Evolutionary conservation across 2,888 invertebrate species (phyloP), one percentile per base, ranked within the genome.

Genomic region (Rotaria socialis): DNA sequence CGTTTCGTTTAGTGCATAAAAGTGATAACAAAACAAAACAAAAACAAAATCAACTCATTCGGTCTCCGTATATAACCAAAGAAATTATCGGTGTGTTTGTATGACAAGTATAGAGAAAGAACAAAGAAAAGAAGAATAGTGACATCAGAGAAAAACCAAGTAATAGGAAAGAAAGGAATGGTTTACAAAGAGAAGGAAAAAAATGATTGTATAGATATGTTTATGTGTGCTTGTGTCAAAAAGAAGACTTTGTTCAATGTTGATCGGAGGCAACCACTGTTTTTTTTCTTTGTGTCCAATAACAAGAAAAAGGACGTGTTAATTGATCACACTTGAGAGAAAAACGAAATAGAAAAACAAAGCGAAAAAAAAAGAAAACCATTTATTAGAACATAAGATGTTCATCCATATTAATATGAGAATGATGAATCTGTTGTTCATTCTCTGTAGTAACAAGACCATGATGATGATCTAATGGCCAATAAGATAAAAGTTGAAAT

Each of bases 401-500:
- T 47, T 80, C 80, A n/a, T 80, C 80, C 80, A 80, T 80, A 80
- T 80, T 80, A 80, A 80, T 24, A 80, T 80, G 80, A 47, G 43
- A 47, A 47, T 47, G 24, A 43, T 22, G 47, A 47, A 24, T 24
- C 47, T 47, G 43, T 10, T 80, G 47, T 47, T 80, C 80, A 47
- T 43, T 80, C 47, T 80, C 47, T 16, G 24, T 7, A 47, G 47
- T 47, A 43, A 80, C 80, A 11, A 80, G 80, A 47, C 43, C n/a
- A 47, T 43, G 24, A 24, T 43, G 47, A 47, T 43, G 47, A 80
- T 80, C 80, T 47, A 80, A 22, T 47, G 80, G 80, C 80, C 80
- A 80, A 80, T 80, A 80, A 24, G 80, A 80, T 47, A 80, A 47
- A 47, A 80, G 24, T 80, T 80, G 80, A 80, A 80, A 80, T 24